Conservation (phyloP, 2,797 vertebrate genomes). For the Thalassophryne amazonica region DNA sequence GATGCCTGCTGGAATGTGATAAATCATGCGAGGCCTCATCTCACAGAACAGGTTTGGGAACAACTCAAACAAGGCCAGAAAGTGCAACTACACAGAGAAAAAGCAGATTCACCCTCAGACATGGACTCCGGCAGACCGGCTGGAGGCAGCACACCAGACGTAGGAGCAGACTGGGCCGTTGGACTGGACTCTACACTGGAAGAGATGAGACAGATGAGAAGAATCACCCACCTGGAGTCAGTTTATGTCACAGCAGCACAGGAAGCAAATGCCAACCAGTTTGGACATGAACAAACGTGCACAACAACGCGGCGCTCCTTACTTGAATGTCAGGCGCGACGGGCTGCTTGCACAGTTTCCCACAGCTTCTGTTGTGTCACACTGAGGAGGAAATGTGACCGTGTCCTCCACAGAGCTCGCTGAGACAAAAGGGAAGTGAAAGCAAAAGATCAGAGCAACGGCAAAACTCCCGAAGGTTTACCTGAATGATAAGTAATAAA, state of each 20-base stretch:
- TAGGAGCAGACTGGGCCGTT: constrained; percentile 61
- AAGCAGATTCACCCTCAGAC: constrained; percentile 85
- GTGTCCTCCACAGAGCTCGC: constrained; percentile 75
- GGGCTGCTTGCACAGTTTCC: constrained; percentile 70
- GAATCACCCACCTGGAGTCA: neutral
- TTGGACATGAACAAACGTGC: too few species aligned
- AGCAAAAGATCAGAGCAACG: constrained; percentile 10
- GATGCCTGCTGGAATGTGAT: neutral
- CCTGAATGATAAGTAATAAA: neutral
- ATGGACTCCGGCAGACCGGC: constrained; percentile 88
- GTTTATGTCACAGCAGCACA: too few species aligned
- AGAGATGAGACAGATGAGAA: constrained; percentile 4
- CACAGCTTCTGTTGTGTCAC: constrained; percentile 46
- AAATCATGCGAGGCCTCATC: constrained; percentile 1
- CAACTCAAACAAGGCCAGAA: neutral
- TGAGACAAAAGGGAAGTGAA: constrained; percentile 57
- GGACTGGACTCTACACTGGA: constrained; percentile 84
- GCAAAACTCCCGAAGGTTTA: constrained; percentile 28
- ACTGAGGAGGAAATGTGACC: constrained; percentile 76
- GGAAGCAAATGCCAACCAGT: too few species aligned
- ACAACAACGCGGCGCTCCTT: constrained; percentile 25
- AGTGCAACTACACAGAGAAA: neutral
- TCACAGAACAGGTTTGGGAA: constrained; percentile 22
- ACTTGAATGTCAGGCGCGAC: constrained; percentile 83
- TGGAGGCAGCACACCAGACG: constrained; percentile 74